Base-by-base conservation (phyloP, 2,888 invertebrate genomes). In the Lomographa bimaculata region DNA sequence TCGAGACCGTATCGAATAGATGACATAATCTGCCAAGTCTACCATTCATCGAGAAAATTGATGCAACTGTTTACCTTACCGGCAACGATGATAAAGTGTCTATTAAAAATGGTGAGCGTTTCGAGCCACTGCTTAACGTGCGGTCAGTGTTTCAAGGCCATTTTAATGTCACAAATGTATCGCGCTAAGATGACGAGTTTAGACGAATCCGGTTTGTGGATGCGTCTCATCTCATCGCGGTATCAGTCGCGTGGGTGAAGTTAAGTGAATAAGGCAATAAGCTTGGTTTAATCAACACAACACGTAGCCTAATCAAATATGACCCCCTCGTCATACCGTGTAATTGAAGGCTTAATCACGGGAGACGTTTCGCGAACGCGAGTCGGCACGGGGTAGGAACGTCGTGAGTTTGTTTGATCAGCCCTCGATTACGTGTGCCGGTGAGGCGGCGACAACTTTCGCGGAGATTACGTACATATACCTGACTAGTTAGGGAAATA, bases 231-330 rank as follows among this genome's bases (percentile, higher is more conserved):
- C 62, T 14, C 14, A 4, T 59, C 52, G 53, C 60, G 56, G 62
- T 64, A 63, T 60, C 58, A 64, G 57, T 45, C 47, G 67, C 62
- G 73, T 71, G 69, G 71, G 70, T 62, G 73, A 64, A 64, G 61
- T 69, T 71, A 76, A 82, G 74, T 76, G 79, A 81, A 79, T 84
- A 82, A 79, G 76, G 81, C 82, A 86, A 86, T 85, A 84, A 83
- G 80, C 79, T 85, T 71, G 71, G 78, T 85, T 86, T 86, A 86
- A 87, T 86, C 81, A 84, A 85, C 83, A 83, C 79, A 82, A 84
- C 83, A 78, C 77, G 78, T 80, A 78, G 75, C 77, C 79, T 89
- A 85, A 86, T 86, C 86, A 86, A 87, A 89, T 85, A 87, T 86
- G 81, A 84, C 78, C 79, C 85, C 75, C 79, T 79, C 78, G 80